Base-by-base conservation (phyloP, 2,113 vertebrate species). In the Rhinolophus ferrumequinum region DNA sequence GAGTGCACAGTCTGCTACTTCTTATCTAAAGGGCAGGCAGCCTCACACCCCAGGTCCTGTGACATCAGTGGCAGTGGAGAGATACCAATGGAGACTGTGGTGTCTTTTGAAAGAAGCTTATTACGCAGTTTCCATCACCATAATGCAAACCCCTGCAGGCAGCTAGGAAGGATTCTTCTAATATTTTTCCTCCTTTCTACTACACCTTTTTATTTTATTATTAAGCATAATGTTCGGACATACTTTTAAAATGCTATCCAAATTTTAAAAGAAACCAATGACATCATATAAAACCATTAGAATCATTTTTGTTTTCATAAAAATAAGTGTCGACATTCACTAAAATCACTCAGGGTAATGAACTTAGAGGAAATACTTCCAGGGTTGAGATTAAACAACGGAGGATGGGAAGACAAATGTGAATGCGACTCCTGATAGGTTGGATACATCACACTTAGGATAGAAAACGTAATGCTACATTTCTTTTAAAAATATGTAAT, bases 1-100 rank as follows among this genome's bases (percentile, higher is more conserved):
- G 33, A 16, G 33, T 7, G 13, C 35, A 2, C 3, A 4, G 8
- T 6, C 12, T 7, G 72, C 8, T 2, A 6, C 28, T 33, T 33
- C 35, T n/a, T 12, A 3, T 11, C 38, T 13, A 35, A 47, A 41
- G 14, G 60, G 35, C 6, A 28, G 35, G 7, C n/a, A 19, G 22
- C 41, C n/a, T n/a, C 14, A 21, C 3, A 10, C 2, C 8, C 12
- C 28, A 54, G 16, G n/a, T 30, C 58, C 22, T 9, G 1, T 24
- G 6, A 5, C 1, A n/a, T 7, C 8, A 4, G 0, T 28, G 33
- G 18, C 1, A 13, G 2, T 18, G 4, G 54, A 24, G 15, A 19
- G 19, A 38, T 35, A 33, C 21, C 22, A 5, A 26, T 19, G n/a
- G 13, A 44, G 22, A 6, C 19, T 15, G 21, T 5, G 26, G 50